Conservation (phyloP, 2,113 vertebrate species). For the Collichthys lucidus region DNA sequence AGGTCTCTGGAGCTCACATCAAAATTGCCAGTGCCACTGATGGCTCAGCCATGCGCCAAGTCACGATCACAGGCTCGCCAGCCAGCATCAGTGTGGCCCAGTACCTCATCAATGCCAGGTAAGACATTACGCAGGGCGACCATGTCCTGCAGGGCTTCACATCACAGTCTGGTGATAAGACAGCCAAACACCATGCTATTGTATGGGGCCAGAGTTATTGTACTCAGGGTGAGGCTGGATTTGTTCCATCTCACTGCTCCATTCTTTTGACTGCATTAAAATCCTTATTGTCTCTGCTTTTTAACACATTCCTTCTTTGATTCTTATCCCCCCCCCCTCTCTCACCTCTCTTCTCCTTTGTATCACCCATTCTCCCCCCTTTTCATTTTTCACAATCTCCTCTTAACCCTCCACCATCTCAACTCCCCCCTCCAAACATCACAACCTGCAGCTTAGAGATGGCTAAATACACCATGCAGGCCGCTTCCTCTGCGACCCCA, state of each 20-base stretch:
- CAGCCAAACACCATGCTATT: conserved; percentile 53
- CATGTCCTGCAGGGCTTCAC: conserved; percentile 45
- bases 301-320: conserved; percentile 92
- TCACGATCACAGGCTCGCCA: conserved; percentile 94
- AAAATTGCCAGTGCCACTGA: conserved; percentile 95
- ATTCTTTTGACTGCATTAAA: conserved; percentile 86
- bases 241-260: conserved; percentile 73
- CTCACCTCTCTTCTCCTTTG: conserved; percentile 76
- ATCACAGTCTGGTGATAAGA: conserved; percentile 52
- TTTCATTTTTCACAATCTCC: conserved; percentile 72
- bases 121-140: conserved; percentile 72
- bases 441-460: conserved; percentile 94
- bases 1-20: conserved; percentile 97
- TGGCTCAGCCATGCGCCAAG: conserved; percentile 92
- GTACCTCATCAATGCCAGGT: conserved; percentile 97
- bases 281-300: conserved; percentile 89
- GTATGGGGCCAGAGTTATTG: conserved; percentile 75
- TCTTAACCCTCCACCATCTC: conserved; percentile 69
- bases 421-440: conserved; percentile 69
- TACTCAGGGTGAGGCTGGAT: conserved; percentile 72
- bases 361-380: conserved; percentile 70
- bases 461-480: conserved; percentile 97
- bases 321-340: conserved; percentile 85
- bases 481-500: conserved; percentile 89
- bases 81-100: conserved; percentile 95